Evolutionary conservation across 2,113 vertebrate species (phyloP), one percentile per base, ranked within the genome.

Genomic region (Oryzias celebensis): DNA sequence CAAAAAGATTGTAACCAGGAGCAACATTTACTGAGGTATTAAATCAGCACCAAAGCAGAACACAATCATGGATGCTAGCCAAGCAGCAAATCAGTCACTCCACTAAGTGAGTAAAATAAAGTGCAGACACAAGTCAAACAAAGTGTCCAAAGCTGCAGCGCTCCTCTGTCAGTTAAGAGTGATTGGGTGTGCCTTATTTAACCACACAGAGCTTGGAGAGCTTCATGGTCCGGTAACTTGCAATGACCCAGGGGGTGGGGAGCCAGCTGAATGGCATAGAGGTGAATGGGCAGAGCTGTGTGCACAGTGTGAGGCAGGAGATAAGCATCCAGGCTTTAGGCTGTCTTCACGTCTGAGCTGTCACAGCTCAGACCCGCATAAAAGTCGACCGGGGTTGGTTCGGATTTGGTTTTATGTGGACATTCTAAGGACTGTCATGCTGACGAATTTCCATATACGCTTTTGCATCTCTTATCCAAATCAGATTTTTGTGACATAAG

Each of bases 1-100:
- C 36, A 36, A 36, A 36, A 36, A 36, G 36, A 36, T 36, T 36
- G 2, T 36, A 12, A 28, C 26, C 26, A 28, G 26, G 5, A 28
- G 26, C 26, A 28, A 36, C 36, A 82, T 83, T 78, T 78, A 71
- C 6, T 63, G 78, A 65, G 85, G 79, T 65, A 80, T 87, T 80
- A 80, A 74, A 85, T 82, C 75, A 72, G 79, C 14, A 57, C 23
- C 58, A 52, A 66, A 62, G 63, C 68, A 55, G 26, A 77, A 58
- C 31, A 2, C 17, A 2, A 41, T 51, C 53, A 7, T 70, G 82
- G 82, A 84, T 13, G 73, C 51, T 1, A 20, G 69, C 71, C 75
- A 69, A 70, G 66, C 65, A 63, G 70, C 70, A 72, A 71, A 83
- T 78, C 76, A 50, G 60, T 57, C 72, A 58, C 57, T 55, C 52